Evolutionary conservation across 2,113 vertebrate genomes (phyloP).

Genomic region (Oryzias woworae): DNA sequence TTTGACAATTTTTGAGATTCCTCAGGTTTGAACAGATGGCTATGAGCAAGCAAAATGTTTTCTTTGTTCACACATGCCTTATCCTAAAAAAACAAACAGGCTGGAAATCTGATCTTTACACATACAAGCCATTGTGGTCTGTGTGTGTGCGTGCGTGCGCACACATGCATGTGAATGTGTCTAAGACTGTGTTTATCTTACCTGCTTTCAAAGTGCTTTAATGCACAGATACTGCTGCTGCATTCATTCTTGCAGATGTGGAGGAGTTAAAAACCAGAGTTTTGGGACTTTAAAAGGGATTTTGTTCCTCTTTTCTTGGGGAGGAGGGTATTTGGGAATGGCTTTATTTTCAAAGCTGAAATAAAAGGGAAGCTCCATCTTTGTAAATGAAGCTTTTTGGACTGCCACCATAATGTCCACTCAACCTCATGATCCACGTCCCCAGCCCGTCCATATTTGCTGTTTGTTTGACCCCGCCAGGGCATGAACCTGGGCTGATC

Average conservation of each 20-base stretch:
- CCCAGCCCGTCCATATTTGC: conserved; percentile 63
- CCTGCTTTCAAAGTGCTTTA: conserved; percentile 47
- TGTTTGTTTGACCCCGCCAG: conserved; percentile 72
- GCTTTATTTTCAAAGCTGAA: too few relatives aligned
- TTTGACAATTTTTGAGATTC: conserved; percentile 62
- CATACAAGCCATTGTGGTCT: conserved; percentile 71
- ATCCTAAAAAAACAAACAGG: conserved; percentile 79
- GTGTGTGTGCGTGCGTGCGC: conserved; percentile 39
- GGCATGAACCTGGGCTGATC: conserved; percentile 69
- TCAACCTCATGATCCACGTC: conserved; percentile 43
- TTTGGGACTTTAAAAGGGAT: neutral
- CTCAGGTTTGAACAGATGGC: conserved; percentile 67
- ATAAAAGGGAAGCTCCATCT: neutral
- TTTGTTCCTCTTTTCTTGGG: too few relatives aligned
- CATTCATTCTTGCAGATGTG: conserved; percentile 25
- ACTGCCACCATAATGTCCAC: conserved; percentile 42
- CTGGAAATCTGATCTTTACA: conserved; percentile 79
- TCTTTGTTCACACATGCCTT: conserved; percentile 77
- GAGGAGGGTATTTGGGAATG: too few relatives aligned
- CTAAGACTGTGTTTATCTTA: conserved; percentile 50
- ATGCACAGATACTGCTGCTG: conserved; percentile 35
- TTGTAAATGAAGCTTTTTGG: conserved; percentile 16
- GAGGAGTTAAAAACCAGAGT: neutral
- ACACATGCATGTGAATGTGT: conserved; percentile 32
- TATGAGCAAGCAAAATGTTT: conserved; percentile 71